These are phyloP conservation scores for Phymanthus crucifer DNA, from an alignment of 92 coral and sea anemone genomes.

Conservation along the genomic window DNA sequence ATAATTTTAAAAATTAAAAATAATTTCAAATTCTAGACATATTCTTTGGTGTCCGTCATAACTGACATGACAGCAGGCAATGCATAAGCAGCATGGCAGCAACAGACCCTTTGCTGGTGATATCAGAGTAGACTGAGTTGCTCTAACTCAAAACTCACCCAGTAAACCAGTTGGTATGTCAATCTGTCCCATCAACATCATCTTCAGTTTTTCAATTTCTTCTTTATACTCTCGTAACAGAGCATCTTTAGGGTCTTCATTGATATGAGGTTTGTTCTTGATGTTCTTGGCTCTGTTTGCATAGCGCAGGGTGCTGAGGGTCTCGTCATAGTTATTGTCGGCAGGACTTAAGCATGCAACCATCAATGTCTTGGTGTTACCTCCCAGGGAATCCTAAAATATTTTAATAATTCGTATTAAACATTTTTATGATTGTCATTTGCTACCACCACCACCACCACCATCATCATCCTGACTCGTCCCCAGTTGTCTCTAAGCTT, in stretches of 20 bases:
- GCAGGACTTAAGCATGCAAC: constrained; percentile 98
- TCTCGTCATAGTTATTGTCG: constrained; percentile 96
- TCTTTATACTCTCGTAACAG: constrained; percentile 82
- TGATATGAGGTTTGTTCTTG: constrained; percentile 95
- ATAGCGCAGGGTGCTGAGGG: constrained; percentile 91
- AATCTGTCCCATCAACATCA: constrained; percentile 91
- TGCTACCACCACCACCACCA: no score
- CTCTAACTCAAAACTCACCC: constrained; percentile 5
- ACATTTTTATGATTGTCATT: background rate
- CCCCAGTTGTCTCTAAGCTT: no score
- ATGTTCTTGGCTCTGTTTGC: constrained; percentile 98
- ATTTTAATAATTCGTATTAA: background rate
- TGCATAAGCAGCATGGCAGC: no score
- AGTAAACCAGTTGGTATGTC: constrained; percentile 80
- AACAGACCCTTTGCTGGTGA: no score
- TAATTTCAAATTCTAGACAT: no score
- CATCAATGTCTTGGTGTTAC: constrained; percentile 95
- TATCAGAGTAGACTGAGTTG: no score
- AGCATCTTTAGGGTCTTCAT: constrained; percentile 98
- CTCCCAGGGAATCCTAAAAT: constrained; percentile 86
- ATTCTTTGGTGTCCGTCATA: no score
- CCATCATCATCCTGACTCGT: no score
- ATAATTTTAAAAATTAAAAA: no score
- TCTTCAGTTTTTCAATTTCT: constrained; percentile 87
- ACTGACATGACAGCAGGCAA: no score